Conservation (phyloP, 1,140 invertebrate genomes). For the Atopsyche davidsoni region DNA sequence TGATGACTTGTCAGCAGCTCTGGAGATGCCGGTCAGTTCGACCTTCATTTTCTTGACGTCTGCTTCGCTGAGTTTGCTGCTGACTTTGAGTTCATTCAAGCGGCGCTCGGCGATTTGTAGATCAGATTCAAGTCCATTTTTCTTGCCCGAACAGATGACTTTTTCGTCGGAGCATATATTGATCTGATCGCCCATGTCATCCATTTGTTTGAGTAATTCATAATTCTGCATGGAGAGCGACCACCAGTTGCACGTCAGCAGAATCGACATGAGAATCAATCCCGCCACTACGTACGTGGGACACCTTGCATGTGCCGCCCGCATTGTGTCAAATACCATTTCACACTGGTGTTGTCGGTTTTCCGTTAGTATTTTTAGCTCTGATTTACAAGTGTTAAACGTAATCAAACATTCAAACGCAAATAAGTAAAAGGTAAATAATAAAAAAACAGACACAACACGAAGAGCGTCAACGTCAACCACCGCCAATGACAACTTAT, state of each 20-base stretch:
- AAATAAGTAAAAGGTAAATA: no score
- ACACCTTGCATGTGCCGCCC: constrained; percentile 46
- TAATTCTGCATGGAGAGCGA: constrained; percentile 45
- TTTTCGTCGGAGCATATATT: constrained; percentile 34
- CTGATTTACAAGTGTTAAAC: neutral
- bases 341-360: no score
- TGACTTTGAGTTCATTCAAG: constrained; percentile 3
- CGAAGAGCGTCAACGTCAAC: no score
- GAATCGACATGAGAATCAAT: constrained; percentile 41
- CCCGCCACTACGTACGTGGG: constrained; percentile 43
- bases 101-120: constrained; percentile 7
- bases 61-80: neutral
- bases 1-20: constrained; percentile 31
- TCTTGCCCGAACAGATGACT: constrained; percentile 15
- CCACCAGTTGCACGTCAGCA: constrained; percentile 50
- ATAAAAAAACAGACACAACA: no score
- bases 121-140: constrained; percentile 11
- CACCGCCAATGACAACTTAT: no score
- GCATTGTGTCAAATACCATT: constrained; percentile 49
- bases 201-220: constrained; percentile 44
- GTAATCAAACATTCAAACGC: no score
- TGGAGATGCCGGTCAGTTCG: constrained; percentile 9
- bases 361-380: no score
- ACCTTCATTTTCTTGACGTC: constrained; percentile 10
- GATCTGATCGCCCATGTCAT: constrained; percentile 44